Evolutionary conservation across 2,888 invertebrate species (phyloP).

Genomic region (Acanthosepion pharaonis): DNA sequence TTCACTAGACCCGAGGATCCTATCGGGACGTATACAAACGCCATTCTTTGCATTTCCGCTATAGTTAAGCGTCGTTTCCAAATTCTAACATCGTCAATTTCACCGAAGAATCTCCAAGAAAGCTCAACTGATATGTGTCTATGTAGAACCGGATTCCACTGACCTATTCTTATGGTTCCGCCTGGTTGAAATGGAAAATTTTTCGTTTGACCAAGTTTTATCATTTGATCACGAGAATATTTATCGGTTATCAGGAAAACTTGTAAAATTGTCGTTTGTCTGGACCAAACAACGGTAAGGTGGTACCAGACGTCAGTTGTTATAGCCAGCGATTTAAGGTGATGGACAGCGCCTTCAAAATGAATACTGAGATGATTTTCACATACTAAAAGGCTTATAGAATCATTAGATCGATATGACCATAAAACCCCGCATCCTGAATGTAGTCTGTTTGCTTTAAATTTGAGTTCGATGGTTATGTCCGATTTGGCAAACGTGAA

Average conservation of each 20-base stretch:
- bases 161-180: slow-evolving; percentile 60
- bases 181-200: slow-evolving; percentile 54
- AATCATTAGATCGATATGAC: slow-evolving; percentile 55
- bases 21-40: slow-evolving; percentile 51
- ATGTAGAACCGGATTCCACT: slow-evolving; percentile 52
- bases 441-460: slow-evolving; percentile 52
- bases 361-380: slow-evolving; percentile 51
- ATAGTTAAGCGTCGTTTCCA: slow-evolving; percentile 57
- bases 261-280: slow-evolving; percentile 48
- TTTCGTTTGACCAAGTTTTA: not conserved
- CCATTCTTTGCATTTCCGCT: slow-evolving; percentile 53
- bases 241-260: slow-evolving; percentile 55
- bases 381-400: slow-evolving; percentile 55
- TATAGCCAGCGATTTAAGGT: slow-evolving; percentile 52
- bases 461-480: slow-evolving; percentile 60
- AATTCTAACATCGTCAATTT: slow-evolving; percentile 60
- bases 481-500: slow-evolving; percentile 55
- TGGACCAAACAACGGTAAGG: slow-evolving; percentile 58
- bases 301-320: slow-evolving; percentile 59
- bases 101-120: slow-evolving; percentile 57
- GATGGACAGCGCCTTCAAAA: slow-evolving; percentile 48
- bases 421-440: slow-evolving; percentile 56
- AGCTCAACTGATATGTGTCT: slow-evolving; percentile 48
- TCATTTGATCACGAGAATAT: slow-evolving; percentile 41
- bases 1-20: slow-evolving; percentile 51